phyloP scores from a whole-genome alignment of 2,888 invertebrate genomes.

The Doris montereyensis region DNA sequence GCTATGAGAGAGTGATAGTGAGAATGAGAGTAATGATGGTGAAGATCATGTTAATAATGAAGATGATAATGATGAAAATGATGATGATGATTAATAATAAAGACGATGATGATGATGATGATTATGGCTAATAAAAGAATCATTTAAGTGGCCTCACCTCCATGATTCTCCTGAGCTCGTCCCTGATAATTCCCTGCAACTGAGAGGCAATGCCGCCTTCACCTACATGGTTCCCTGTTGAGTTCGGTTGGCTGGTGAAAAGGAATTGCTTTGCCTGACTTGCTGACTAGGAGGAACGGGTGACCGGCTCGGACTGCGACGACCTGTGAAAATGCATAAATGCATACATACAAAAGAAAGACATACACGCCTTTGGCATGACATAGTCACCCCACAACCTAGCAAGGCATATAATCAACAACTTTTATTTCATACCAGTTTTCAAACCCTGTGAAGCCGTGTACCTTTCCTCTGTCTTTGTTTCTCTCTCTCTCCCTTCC shows the following conservation, averaged over 20 bases:
- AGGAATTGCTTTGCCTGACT: background rate
- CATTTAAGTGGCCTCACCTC: slow-evolving; percentile 54
- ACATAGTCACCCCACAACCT: too few relatives aligned
- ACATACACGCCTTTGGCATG: too few relatives aligned
- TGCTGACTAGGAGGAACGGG: background rate
- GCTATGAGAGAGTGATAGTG: too few relatives aligned
- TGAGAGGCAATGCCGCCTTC: slow-evolving; percentile 53
- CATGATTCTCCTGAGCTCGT: slow-evolving; percentile 66
- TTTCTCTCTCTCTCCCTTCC: too few relatives aligned
- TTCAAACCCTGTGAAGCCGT: too few relatives aligned
- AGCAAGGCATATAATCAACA: too few relatives aligned
- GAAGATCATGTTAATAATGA: background rate
- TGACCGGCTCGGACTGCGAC: background rate
- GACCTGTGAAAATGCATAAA: too few relatives aligned
- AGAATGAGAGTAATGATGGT: background rate
- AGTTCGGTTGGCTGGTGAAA: too few relatives aligned
- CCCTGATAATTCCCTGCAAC: slow-evolving; percentile 61
- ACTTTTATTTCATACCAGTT: too few relatives aligned
- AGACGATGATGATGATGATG: slow-evolving; percentile 22
- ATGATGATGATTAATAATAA: slow-evolving; percentile 46
- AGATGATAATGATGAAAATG: slow-evolving; percentile 53
- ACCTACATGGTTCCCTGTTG: background rate
- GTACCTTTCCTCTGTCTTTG: too few relatives aligned
- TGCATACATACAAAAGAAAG: too few relatives aligned
- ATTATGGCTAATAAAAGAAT: background rate